A percentile compares a stretch with the other conserved stretches of the same genome.
Conservation (phyloP, 2,797 vertebrate species). For the Gymnoscopelus microlampas region DNA sequence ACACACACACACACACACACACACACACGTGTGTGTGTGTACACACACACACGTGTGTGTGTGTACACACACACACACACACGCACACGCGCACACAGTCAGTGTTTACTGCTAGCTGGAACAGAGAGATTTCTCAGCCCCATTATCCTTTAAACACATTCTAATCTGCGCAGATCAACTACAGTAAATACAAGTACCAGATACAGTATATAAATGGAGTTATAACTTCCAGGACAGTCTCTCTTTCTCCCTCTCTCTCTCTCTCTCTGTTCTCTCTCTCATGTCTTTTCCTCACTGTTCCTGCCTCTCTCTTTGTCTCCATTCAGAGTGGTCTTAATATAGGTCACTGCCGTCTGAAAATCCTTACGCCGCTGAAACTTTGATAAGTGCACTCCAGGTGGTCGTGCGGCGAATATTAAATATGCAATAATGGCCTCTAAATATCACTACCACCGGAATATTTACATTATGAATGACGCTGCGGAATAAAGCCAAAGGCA, state of each 20-base stretch:
- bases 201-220: too few species aligned
- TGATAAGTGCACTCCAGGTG: conserved; percentile 74
- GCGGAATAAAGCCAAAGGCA: too few species aligned
- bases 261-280: conserved; percentile 17
- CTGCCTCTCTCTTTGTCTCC: conserved; percentile 10
- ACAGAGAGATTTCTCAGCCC: too few species aligned
- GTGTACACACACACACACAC: too few species aligned
- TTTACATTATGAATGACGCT: conserved; percentile 55
- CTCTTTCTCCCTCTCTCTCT: conserved; percentile 20
- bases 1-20: too few species aligned
- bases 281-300: not conserved
- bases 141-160: too few species aligned
- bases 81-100: too few species aligned
- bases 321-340: conserved; percentile 62
- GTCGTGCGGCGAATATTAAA: conserved; percentile 68
- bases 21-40: too few species aligned
- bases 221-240: not conserved
- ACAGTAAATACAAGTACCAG: too few species aligned
- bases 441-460: conserved; percentile 43
- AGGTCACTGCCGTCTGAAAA: conserved; percentile 72
- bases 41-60: too few species aligned
- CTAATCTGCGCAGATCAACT: too few species aligned
- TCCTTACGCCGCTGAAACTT: conserved; percentile 67
- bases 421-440: conserved; percentile 57
- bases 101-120: too few species aligned